Base-by-base conservation (phyloP, 2,797 vertebrate genomes). In the Craterocephalus amniculus region DNA sequence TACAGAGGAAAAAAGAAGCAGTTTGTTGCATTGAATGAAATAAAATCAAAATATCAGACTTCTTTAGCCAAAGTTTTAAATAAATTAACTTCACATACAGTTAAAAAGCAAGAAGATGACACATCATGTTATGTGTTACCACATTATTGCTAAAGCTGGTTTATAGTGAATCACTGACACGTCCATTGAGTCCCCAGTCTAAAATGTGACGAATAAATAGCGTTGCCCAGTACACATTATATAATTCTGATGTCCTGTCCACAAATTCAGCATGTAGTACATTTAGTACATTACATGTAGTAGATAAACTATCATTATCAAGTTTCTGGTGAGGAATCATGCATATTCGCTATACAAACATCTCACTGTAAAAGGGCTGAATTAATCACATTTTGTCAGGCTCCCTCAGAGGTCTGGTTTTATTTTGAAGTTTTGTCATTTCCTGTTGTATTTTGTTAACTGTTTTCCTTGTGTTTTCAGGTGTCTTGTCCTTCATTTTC, bases 1-100 rank as follows among this genome's bases (percentile, higher is more conserved):
- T 59, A 27, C 22, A 32, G 54, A 61, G 7, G 58, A 60, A 32
- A 57, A 63, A 45, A 36, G 32, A 22, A 22, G n/a, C 22, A 22
- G 12, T 51, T 24, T 2, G 4, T 51, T 51, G 48, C 16, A 40
- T 18, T 40, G 16, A 40, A 13, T 40, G 38, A 40, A 18, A 18
- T 40, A 18, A 13, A 5, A 14, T 40, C 3, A 40, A 5, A 40
- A 6, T 6, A 36, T 36, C 35, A 36, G 12, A 36, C 35, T 36
- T 36, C 35, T 36, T 14, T 36, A 36, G 35, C 32, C 8, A 3
- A 4, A 34, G 2, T 34, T 34, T 34, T 4, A 34, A 34, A 34
- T 34, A 34, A 34, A 34, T 34, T 34, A 34, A 34, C 32, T 9
- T 6, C 5, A 20, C 43, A 45, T 6, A 20, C 43, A 45, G 6